A percentile compares a stretch with the other conserved stretches of the same genome.
Evolutionary conservation across 2,797 vertebrate genomes (phyloP).

Genomic region (Vireo griseus): DNA sequence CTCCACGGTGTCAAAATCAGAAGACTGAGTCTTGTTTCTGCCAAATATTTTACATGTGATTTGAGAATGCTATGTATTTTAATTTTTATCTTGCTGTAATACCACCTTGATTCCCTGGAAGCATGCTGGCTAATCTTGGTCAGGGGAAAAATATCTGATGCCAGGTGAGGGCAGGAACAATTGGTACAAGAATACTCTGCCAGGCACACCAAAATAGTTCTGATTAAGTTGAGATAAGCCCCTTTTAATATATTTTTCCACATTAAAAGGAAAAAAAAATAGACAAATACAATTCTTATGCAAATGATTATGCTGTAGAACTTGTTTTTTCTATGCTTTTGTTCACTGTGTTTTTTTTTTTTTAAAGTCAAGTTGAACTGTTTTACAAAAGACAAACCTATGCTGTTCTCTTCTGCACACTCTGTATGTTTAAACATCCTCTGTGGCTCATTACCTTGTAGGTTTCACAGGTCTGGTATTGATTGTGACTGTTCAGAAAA

Average conservation of each 20-base stretch:
- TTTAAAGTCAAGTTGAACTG: background rate
- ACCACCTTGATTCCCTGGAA: background rate
- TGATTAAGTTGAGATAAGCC: background rate
- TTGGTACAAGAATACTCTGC: background rate
- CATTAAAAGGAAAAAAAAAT: background rate
- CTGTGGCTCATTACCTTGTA: background rate
- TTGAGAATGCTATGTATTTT: background rate
- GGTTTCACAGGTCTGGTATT: background rate
- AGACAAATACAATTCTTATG: background rate
- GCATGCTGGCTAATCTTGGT: background rate
- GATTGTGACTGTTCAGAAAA: background rate
- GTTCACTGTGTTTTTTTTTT: background rate
- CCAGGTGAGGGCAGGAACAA: background rate
- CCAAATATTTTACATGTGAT: background rate
- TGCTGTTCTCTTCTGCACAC: background rate
- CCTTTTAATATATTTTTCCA: background rate
- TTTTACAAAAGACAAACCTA: background rate
- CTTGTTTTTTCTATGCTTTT: background rate
- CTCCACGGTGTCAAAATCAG: conserved; percentile 1
- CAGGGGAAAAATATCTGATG: background rate
- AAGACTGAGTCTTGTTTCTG: background rate
- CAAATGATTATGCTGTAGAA: background rate
- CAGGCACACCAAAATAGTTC: background rate
- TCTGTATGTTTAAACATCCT: background rate
- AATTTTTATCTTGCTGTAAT: background rate